Base-by-base conservation (phyloP, 2,113 vertebrate genomes). In the Macaca nemestrina region DNA sequence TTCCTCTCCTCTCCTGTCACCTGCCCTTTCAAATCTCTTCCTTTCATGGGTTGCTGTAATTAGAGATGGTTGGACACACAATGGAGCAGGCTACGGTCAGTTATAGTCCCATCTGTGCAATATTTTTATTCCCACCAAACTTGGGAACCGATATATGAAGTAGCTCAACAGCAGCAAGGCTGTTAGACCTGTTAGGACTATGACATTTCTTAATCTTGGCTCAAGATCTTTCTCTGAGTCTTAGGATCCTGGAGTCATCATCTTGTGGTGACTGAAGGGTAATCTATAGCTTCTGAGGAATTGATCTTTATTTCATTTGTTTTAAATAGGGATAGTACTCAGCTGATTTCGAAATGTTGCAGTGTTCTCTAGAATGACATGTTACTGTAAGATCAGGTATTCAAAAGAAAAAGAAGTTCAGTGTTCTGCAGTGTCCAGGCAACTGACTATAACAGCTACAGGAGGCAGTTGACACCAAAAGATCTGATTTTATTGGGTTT, bases 1-100 rank as follows among this genome's bases (percentile, higher is more conserved):
- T 99, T 99, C 99, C 99, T 99, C 99, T 99, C 98, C 98, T 99
- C 98, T 99, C 99, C 99, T 98, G 98, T 99, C 99, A 99, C 99
- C 99, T 99, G 99, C 99, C 98, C 98, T 99, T 98, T 99, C 99
- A 99, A 99, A 99, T 99, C 98, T 99, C 98, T 98, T 98, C 98
- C 99, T 99, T 98, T 98, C 97, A 89, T 98, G 98, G 95, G 99
- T 98, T 99, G 99, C 99, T 99, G 99, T 99, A 99, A 99, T 99
- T 99, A 99, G 99, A 99, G 99, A 99, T 99, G 99, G 99, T 98
- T 98, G 98, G 98, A 99, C 99, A 99, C 99, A 99, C 99, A 99
- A 99, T 99, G 98, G 99, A 99, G 98, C 98, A 99, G 99, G 99
- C 99, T 98, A 99, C 98, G 99, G 99, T 99, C 99, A 99, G 98